Evolutionary conservation across 2,888 invertebrate genomes (phyloP), one percentile per base, ranked within the genome.

Genomic region (Cylindroiulus punctatus): DNA sequence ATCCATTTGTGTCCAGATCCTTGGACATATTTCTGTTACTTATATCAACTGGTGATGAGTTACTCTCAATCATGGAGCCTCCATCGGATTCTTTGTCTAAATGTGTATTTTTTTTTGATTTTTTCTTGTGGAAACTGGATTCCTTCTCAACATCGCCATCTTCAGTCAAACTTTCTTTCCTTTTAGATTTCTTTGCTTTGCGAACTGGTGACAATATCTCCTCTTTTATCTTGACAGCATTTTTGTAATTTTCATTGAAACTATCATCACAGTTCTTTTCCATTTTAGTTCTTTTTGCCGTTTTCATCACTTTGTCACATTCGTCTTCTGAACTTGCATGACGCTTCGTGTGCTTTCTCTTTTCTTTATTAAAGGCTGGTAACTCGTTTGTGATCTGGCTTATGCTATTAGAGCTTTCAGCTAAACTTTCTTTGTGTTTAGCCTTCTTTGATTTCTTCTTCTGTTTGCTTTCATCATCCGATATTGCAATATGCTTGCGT

Each of bases 391-490:
- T 65, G 26, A 65, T 26, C 22, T 65, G 65, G 22, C 10, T 22
- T 7, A 10, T 7, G 22, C 26, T 0, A 7, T 26, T 10, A 22
- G 30, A 30, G 14, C 8, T n/a, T 26, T 65, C 65, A 65, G 22
- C 0, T 65, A 8, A 65, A 65, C 8, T 2, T 65, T 76, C 76
- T 30, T 76, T 76, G 30, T 30, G 30, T 76, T 76, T 76, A 14
- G 12, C 14, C 76, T 76, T 76, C 30, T 30, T 76, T 76, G 76
- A 76, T 76, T 76, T 76, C 26, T 76, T 76, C 17, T 76, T 76
- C 22, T 14, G 30, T 30, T 30, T 26, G 26, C 12, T 76, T 76
- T 30, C 65, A 65, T 65, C 65, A 26, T 65, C 65, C 10, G 65
- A 65, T 7, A 10, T 26, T 65, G 3, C 26, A 26, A 17, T 26